Evolutionary conservation across 2,113 vertebrate genomes (phyloP).

Genomic region (Circaetus gallicus): DNA sequence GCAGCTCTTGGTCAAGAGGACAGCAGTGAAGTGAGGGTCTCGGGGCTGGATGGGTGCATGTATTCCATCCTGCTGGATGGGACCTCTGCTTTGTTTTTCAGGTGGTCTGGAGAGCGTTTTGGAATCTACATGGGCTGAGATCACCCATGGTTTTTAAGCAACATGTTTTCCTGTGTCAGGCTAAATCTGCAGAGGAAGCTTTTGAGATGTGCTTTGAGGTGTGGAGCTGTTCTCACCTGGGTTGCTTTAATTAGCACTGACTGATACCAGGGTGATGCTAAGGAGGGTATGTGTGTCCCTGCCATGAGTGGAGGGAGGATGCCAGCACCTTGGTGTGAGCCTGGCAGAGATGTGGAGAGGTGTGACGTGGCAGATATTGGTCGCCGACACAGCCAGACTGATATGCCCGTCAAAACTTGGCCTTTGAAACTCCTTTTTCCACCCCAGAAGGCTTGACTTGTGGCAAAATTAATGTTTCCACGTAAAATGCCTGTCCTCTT

Average conservation of each 20-base stretch:
- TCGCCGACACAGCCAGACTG: background rate
- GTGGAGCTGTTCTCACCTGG: background rate
- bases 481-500: background rate
- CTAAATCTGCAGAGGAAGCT: background rate
- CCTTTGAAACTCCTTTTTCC: background rate
- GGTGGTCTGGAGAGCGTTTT: background rate
- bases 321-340: background rate
- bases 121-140: background rate
- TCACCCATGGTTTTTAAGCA: background rate
- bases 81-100: background rate
- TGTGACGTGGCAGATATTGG: background rate
- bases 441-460: background rate
- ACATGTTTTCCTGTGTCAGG: background rate
- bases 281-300: background rate
- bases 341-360: background rate
- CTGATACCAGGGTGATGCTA: background rate
- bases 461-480: background rate
- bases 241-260: background rate
- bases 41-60: accelerated
- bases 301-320: background rate
- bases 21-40: background rate
- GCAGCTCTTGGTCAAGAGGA: background rate
- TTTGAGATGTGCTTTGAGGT: background rate
- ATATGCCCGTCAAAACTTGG: background rate
- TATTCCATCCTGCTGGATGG: background rate